Evolutionary conservation across 1,140 invertebrate genomes (phyloP), one percentile per base, ranked within the genome.

Genomic region (Drepana arcuata): DNA sequence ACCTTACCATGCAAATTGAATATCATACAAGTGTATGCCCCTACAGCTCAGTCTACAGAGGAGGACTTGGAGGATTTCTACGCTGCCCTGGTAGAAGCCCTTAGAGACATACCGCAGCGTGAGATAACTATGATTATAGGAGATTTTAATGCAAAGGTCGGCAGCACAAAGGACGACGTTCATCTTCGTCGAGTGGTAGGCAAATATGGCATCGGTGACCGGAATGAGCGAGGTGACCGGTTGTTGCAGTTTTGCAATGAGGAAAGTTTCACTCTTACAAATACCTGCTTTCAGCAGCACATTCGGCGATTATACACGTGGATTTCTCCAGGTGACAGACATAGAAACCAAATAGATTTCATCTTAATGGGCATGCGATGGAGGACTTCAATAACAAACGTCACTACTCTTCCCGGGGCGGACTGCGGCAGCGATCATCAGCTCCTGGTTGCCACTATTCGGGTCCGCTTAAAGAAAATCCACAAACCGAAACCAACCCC

Each of bases 1-100:
- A 40, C 45, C 2, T 12, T 12, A 25, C 45, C 45, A 2, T 45
- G 34, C 11, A 11, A 5, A 1, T 7, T 53, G 0, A 53, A 53
- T 15, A 38, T 53, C 5, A 16, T 53, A 2, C 29, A 35, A 3
- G 45, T 53, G 7, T 54, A 54, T 34, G 45, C 51, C n/a, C 45
- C 41, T 2, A 47, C 37, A 1, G 18, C 36, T 15, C 7, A 31
- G 12, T 36, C 41, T 3, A 15, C 25, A 6, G 44, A 50, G 10
- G 27, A 37, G 5, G 41, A 41, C n/a, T 37, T 21, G 4, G 18
- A 21, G 9, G 18, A 4, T 5, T 21, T 21, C 18, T 21, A 21
- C 9, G 9, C 4, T 41, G n/a, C 10, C 1, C 16, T 48, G 2
- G 18, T n/a, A 0, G 21, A 12, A 9, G 6, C 6, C 0, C 15